These are phyloP conservation scores for Papilio protenor DNA, from an alignment of 2,888 invertebrate species.

Conservation along the genomic window DNA sequence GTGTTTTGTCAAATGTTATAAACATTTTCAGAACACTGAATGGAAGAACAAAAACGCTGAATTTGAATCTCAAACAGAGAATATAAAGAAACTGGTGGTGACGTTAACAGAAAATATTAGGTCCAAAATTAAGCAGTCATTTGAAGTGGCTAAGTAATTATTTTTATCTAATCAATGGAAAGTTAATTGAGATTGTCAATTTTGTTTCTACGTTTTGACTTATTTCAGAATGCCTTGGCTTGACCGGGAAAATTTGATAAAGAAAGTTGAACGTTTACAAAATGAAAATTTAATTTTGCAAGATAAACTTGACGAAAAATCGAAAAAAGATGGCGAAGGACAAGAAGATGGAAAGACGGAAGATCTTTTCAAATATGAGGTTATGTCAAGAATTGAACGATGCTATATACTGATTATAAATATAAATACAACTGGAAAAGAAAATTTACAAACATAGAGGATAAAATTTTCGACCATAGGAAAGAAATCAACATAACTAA, in stretches of 20 bases:
- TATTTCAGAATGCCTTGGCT: conserved; percentile 69
- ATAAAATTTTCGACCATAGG: too few species aligned
- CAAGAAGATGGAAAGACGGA: conserved; percentile 48
- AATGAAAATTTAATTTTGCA: conserved; percentile 68
- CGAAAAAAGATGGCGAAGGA: conserved; percentile 57
- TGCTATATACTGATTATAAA: neutral
- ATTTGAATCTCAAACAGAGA: conserved; percentile 71
- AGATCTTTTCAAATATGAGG: conserved; percentile 54
- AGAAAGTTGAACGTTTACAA: conserved; percentile 68
- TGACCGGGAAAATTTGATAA: conserved; percentile 68
- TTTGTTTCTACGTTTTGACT: neutral
- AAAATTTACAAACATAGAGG: neutral
- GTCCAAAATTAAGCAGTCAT: conserved; percentile 64
- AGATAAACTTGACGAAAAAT: conserved; percentile 63
- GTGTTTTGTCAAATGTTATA: neutral
- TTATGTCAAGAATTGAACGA: conserved; percentile 40
- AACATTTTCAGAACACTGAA: conserved; percentile 64
- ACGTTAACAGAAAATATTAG: conserved; percentile 68
- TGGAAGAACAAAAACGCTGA: conserved; percentile 70
- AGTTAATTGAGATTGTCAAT: neutral
- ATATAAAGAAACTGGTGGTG: conserved; percentile 65
- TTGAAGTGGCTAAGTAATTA: conserved; percentile 70
- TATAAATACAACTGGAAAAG: neutral
- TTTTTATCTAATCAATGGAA: neutral
- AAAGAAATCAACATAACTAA: neutral